These are phyloP conservation scores for Chloromyia formosa DNA, from an alignment of 2,888 invertebrate species.

Conservation along the genomic window DNA sequence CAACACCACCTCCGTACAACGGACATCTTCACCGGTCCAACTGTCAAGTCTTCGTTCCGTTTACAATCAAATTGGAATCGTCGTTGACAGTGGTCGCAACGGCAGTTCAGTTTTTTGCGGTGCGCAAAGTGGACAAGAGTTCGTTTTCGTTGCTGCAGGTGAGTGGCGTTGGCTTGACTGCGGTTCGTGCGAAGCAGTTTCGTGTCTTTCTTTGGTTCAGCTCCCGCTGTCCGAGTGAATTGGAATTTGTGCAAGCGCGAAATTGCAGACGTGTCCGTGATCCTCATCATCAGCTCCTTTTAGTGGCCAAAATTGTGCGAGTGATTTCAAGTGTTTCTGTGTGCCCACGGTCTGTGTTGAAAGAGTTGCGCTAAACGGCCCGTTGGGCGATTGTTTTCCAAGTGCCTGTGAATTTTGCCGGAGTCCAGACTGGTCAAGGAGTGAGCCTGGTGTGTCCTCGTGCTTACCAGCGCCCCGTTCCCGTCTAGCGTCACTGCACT, in stretches of 20 bases:
- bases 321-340: neutral
- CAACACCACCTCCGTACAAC: neutral
- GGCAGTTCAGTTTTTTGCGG: slow-evolving; percentile 32
- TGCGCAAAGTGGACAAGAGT: slow-evolving; percentile 24
- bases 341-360: too few species aligned
- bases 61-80: slow-evolving; percentile 8
- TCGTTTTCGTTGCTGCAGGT: too few species aligned
- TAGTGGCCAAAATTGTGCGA: too few species aligned
- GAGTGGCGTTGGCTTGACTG: neutral
- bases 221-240: neutral
- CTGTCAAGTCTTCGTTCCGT: slow-evolving; percentile 24
- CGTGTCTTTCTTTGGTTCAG: neutral
- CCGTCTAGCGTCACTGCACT: neutral
- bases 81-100: slow-evolving; percentile 28
- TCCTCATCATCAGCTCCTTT: too few species aligned
- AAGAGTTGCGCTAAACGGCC: neutral
- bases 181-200: slow-evolving; percentile 2
- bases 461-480: neutral
- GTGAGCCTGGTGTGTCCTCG: neutral
- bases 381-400: neutral
- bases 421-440: slow-evolving; percentile 13
- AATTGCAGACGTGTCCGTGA: slow-evolving; percentile 5
- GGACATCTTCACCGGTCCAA: neutral
- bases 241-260: neutral
- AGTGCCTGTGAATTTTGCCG: slow-evolving; percentile 19